Conservation (phyloP, 2,888 invertebrate species). For the Drosophila mettleri region DNA sequence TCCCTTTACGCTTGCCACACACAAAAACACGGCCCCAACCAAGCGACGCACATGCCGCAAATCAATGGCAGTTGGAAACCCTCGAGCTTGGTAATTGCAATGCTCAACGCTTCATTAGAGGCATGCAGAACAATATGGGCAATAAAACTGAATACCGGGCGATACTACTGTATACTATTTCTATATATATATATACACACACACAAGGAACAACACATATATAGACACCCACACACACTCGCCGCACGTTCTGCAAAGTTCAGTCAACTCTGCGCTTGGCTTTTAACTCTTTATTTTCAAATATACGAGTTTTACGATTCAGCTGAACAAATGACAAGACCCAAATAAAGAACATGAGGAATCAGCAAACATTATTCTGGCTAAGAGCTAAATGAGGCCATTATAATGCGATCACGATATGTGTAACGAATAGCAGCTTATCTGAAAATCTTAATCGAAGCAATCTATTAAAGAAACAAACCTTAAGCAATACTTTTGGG, state of each 20-base stretch:
- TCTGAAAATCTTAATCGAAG: neutral
- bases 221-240: slow-evolving; percentile 17
- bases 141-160: slow-evolving; percentile 43
- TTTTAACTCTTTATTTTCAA: slow-evolving; percentile 34
- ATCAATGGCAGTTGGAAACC: slow-evolving; percentile 39
- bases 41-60: slow-evolving; percentile 1
- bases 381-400: slow-evolving; percentile 3
- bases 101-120: slow-evolving; percentile 70
- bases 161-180: slow-evolving; percentile 10
- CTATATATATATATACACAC: neutral
- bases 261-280: slow-evolving; percentile 59
- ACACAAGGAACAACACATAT: neutral
- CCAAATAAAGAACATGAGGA: slow-evolving; percentile 20
- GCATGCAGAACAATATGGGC: slow-evolving; percentile 66
- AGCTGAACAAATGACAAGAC: slow-evolving; percentile 60
- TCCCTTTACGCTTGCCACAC: slow-evolving; percentile 5
- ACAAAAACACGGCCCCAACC: slow-evolving; percentile 17
- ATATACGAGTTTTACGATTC: slow-evolving; percentile 34
- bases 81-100: slow-evolving; percentile 47
- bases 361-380: slow-evolving; percentile 36
- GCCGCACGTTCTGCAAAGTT: slow-evolving; percentile 63
- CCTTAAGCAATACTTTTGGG: no score
- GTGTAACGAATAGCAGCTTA: neutral
- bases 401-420: slow-evolving; percentile 4
- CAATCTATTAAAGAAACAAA: neutral